Percentiles rank a stretch among this genome's conserved stretches.
Conservation (phyloP, 37 sponge, comb jelly and placozoan species). For the Diacarnus erythraeanus region DNA sequence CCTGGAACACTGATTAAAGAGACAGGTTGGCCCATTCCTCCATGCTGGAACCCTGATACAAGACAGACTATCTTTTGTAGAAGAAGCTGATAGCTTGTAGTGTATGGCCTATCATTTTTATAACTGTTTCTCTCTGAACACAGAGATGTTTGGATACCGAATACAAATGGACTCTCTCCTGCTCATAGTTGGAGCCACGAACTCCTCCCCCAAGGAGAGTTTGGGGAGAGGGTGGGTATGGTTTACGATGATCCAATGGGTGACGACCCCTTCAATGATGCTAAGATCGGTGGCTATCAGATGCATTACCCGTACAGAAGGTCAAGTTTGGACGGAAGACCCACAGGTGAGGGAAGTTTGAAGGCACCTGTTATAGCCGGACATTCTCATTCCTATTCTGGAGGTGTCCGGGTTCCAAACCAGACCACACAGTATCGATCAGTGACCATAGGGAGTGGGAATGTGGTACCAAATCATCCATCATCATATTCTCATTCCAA, state of each 20-base stretch:
- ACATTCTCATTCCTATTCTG: slow-evolving; percentile 3
- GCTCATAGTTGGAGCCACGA: background rate
- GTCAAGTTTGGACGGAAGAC: background rate
- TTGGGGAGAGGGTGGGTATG: background rate
- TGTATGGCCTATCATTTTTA: background rate
- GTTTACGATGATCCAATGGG: background rate
- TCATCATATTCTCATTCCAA: background rate
- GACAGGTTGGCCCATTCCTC: no score
- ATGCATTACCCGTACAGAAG: background rate
- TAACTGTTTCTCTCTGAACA: background rate
- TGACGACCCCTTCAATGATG: background rate
- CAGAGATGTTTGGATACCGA: background rate
- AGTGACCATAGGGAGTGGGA: slow-evolving; percentile 3
- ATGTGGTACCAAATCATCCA: background rate
- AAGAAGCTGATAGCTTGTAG: no score
- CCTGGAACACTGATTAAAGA: no score
- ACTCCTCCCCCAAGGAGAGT: background rate
- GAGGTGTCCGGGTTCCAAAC: background rate
- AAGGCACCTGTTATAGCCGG: background rate
- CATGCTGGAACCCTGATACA: no score
- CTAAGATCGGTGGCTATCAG: background rate
- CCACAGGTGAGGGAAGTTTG: background rate
- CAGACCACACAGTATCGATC: background rate
- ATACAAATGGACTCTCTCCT: background rate
- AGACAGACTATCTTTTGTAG: no score